A percentile compares a stretch with the other conserved stretches of the same genome.
Conservation (phyloP, 2,888 invertebrate species). For the Agrochola lota region DNA sequence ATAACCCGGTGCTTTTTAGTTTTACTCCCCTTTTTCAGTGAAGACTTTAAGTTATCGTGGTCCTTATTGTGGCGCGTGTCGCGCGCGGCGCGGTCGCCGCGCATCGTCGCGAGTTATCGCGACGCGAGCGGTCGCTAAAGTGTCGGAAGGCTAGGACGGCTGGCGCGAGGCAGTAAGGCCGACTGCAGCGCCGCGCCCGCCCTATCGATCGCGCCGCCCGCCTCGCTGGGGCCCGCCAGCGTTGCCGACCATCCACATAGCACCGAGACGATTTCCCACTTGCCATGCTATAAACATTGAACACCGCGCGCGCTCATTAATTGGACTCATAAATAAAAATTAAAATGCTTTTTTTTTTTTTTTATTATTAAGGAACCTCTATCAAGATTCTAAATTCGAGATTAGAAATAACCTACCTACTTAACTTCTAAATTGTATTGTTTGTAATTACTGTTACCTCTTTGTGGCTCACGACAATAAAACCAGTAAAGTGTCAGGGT, state of each 20-base stretch:
- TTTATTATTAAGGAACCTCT: background rate
- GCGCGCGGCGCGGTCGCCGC: slow-evolving; percentile 88
- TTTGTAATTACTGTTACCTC: slow-evolving; percentile 5
- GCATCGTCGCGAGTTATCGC: slow-evolving; percentile 87
- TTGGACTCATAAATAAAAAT: slow-evolving; percentile 59
- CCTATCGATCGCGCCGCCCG: slow-evolving; percentile 82
- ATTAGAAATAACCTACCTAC: background rate
- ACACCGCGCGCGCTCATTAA: slow-evolving; percentile 66
- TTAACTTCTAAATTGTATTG: background rate
- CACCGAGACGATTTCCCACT: slow-evolving; percentile 65
- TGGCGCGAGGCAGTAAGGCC: slow-evolving; percentile 70
- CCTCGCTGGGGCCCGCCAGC: slow-evolving; percentile 73
- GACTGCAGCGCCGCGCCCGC: slow-evolving; percentile 86
- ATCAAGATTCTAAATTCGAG: background rate
- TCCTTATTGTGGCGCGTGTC: slow-evolving; percentile 91
- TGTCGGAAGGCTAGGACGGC: slow-evolving; percentile 67
- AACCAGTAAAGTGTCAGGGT: slow-evolving; percentile 35
- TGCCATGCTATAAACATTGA: slow-evolving; percentile 63
- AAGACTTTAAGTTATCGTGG: slow-evolving; percentile 92
- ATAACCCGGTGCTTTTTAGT: slow-evolving; percentile 95
- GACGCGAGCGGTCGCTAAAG: slow-evolving; percentile 80
- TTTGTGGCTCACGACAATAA: slow-evolving; percentile 6
- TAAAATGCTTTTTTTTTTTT: background rate
- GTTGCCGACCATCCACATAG: slow-evolving; percentile 61
- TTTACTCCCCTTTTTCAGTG: slow-evolving; percentile 94